A percentile compares a stretch with the other conserved stretches of the same genome.
Conservation (phyloP, 2,888 invertebrate genomes). For the Odontomyia ornata region DNA sequence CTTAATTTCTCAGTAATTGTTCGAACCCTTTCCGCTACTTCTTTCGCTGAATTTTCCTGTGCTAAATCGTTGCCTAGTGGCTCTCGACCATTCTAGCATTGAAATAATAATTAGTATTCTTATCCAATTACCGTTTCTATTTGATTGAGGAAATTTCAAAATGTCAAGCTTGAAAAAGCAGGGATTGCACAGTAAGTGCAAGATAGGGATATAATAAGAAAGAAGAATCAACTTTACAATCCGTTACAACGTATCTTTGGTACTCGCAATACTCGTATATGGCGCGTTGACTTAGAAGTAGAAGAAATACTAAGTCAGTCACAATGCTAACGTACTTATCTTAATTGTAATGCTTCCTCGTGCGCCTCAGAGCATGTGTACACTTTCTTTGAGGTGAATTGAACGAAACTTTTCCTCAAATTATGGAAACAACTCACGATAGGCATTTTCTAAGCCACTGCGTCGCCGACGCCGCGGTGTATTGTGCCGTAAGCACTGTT, state of each 20-base stretch:
- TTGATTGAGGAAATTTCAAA: conserved; percentile 23
- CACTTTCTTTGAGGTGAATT: neutral
- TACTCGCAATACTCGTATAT: neutral
- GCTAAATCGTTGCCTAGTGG: neutral
- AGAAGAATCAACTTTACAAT: neutral
- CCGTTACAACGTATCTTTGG: neutral
- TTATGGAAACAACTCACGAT: conserved; percentile 13
- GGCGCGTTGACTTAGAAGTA: too few species aligned
- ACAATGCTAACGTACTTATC: conserved; percentile 8
- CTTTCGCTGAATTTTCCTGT: neutral
- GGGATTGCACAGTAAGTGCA: neutral
- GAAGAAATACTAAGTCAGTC: neutral
- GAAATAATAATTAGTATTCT: conserved; percentile 20
- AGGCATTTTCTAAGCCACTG: neutral
- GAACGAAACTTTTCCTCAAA: conserved; percentile 6
- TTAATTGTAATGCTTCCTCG: conserved; percentile 13
- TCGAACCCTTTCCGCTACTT: conserved; percentile 2
- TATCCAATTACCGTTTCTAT: conserved; percentile 20
- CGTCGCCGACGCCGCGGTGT: too few species aligned
- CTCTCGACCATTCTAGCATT: neutral
- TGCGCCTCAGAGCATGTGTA: neutral
- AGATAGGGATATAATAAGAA: neutral
- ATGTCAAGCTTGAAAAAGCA: conserved; percentile 16
- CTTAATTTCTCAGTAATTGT: conserved; percentile 15
- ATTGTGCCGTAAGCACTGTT: neutral